Percentiles rank a stretch among this genome's conserved stretches.
phyloP scores from a whole-genome alignment of 1,140 invertebrate species.

The Caenorhabditis latens region DNA sequence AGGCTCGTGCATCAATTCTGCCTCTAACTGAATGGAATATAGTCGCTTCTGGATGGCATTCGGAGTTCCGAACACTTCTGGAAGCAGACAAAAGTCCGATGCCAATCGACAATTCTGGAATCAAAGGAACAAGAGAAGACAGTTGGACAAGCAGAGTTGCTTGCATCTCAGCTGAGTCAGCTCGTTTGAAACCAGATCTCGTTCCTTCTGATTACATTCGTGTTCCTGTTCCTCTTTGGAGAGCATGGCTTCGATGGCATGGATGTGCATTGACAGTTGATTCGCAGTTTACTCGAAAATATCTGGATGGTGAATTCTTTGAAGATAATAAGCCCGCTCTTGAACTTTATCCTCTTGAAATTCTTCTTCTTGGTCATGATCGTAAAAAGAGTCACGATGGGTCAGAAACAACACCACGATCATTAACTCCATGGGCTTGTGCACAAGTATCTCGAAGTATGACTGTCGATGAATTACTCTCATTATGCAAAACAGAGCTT shows the following conservation, averaged over 20 bases:
- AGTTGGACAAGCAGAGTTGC: slow-evolving; percentile 59
- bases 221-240: slow-evolving; percentile 59
- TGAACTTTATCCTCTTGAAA: slow-evolving; percentile 58
- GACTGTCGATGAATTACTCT: slow-evolving; percentile 51
- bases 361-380: slow-evolving; percentile 62
- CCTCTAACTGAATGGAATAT: slow-evolving; percentile 55
- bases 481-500: slow-evolving; percentile 55
- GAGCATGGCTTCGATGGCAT: slow-evolving; percentile 60
- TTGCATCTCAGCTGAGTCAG: slow-evolving; percentile 59
- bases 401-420: background rate
- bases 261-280: slow-evolving; percentile 56
- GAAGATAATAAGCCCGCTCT: slow-evolving; percentile 54
- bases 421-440: slow-evolving; percentile 58
- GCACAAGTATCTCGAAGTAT: slow-evolving; percentile 61
- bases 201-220: slow-evolving; percentile 45
- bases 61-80: background rate
- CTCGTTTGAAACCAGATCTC: slow-evolving; percentile 27
- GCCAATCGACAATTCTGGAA: slow-evolving; percentile 56
- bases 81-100: slow-evolving; percentile 23
- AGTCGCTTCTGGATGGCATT: slow-evolving; percentile 53
- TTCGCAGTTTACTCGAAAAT: slow-evolving; percentile 58
- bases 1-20: slow-evolving; percentile 13
- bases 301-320: slow-evolving; percentile 56
- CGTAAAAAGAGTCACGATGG: slow-evolving; percentile 55
- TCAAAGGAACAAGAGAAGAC: slow-evolving; percentile 58